These are phyloP conservation scores for Actinopyga echinites DNA, from an alignment of 53 echinoderm and acorn worm species.

Conservation along the genomic window DNA sequence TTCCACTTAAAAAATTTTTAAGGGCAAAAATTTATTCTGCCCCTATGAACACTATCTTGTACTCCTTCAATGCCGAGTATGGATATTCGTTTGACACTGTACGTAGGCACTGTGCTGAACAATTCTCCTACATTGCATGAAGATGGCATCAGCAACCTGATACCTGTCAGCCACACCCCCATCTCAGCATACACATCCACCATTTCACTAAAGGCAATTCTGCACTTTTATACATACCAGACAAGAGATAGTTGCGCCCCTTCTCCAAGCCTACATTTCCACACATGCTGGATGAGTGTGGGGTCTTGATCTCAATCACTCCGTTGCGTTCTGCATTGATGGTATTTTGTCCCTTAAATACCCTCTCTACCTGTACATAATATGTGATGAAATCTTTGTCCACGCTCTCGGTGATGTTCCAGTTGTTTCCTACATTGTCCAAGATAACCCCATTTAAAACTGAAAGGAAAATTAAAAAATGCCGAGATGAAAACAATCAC, in stretches of 20 bases:
- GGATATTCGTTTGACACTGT: too few species aligned
- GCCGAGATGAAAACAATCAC: too few species aligned
- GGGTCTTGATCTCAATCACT: slow-evolving; percentile 15
- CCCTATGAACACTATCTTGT: too few species aligned
- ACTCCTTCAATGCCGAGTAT: too few species aligned
- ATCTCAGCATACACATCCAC: too few species aligned
- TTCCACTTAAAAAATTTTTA: too few species aligned
- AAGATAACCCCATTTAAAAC: slow-evolving; percentile 16
- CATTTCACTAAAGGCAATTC: too few species aligned
- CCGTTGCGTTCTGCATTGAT: neutral
- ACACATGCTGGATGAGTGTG: slow-evolving; percentile 16
- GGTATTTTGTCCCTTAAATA: slow-evolving; percentile 15
- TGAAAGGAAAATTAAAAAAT: neutral
- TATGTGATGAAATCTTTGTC: neutral
- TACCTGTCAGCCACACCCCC: too few species aligned
- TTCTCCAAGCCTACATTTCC: slow-evolving; percentile 16
- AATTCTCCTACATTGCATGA: too few species aligned
- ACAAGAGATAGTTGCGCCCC: slow-evolving; percentile 14
- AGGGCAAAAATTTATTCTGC: too few species aligned
- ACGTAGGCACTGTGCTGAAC: too few species aligned
- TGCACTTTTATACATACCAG: neutral
- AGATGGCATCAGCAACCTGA: too few species aligned
- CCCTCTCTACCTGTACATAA: slow-evolving; percentile 17
- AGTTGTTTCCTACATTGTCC: neutral
- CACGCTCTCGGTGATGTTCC: slow-evolving; percentile 33